Evolutionary conservation across 2,888 invertebrate species (phyloP).

Genomic region (Mimas tiliae): DNA sequence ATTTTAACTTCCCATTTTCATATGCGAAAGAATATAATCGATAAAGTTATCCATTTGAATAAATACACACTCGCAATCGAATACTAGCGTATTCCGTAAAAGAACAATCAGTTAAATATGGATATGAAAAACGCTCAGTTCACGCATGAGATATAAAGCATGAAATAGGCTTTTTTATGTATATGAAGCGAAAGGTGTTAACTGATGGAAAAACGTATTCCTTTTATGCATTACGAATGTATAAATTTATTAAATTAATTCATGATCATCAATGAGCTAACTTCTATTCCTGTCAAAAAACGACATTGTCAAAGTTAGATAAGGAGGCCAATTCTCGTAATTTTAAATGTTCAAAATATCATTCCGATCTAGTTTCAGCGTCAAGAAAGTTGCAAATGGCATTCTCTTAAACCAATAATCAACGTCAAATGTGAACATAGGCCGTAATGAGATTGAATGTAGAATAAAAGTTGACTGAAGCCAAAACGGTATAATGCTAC

Average conservation of each 20-base stretch:
- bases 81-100: neutral
- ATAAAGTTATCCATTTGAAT: neutral
- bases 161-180: neutral
- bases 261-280: neutral
- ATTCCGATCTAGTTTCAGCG: too few relatives aligned
- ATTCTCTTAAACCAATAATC: too few relatives aligned
- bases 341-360: too few relatives aligned
- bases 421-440: too few relatives aligned
- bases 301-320: neutral
- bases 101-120: constrained; percentile 3
- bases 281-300: neutral
- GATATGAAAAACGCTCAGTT: constrained; percentile 1
- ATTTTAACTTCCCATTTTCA: too few relatives aligned
- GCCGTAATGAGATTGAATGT: too few relatives aligned
- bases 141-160: neutral
- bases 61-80: neutral
- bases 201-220: neutral
- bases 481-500: too few relatives aligned
- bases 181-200: neutral
- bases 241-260: neutral
- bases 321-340: too few relatives aligned
- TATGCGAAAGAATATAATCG: too few relatives aligned
- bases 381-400: too few relatives aligned
- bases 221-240: neutral
- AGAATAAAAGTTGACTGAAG: too few relatives aligned